Conservation (phyloP, 2,113 vertebrate genomes). For the Malurus alboscapulatus region DNA sequence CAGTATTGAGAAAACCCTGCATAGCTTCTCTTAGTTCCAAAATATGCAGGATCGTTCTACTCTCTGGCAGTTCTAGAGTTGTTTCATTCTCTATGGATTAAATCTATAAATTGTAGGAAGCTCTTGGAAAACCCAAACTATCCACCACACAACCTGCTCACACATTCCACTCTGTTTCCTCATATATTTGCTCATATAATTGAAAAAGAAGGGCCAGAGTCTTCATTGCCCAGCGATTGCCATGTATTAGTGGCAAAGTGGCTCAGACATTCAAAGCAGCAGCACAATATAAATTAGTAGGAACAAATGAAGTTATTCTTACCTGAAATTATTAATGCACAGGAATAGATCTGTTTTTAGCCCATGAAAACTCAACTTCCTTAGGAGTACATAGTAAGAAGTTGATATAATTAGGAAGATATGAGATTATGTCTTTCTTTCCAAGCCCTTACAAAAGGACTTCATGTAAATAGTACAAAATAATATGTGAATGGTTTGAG, state of each 20-base stretch:
- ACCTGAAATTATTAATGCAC: not conserved
- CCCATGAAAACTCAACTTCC: not conserved
- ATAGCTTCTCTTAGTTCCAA: not conserved
- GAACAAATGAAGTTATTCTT: not conserved
- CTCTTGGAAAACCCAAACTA: not conserved
- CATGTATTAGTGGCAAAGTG: accelerated
- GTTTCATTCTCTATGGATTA: not conserved
- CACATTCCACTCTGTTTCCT: not conserved
- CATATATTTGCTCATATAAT: accelerated
- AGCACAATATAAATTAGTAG: not conserved
- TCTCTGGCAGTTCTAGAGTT: not conserved
- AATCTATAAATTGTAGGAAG: not conserved
- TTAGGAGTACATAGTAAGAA: not conserved
- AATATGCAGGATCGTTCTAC: accelerated
- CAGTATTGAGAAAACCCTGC: not conserved
- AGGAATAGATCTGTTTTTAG: not conserved
- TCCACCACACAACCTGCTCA: not conserved
- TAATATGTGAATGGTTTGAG: not conserved
- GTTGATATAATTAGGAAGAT: not conserved
- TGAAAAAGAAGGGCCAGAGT: not conserved
- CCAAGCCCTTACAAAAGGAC: not conserved
- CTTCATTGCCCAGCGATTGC: not conserved
- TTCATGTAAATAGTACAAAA: not conserved
- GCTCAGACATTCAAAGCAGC: not conserved
- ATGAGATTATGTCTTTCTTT: not conserved